phyloP scores from a whole-genome alignment of 2,888 invertebrate species.

The Macrophya annulata region DNA sequence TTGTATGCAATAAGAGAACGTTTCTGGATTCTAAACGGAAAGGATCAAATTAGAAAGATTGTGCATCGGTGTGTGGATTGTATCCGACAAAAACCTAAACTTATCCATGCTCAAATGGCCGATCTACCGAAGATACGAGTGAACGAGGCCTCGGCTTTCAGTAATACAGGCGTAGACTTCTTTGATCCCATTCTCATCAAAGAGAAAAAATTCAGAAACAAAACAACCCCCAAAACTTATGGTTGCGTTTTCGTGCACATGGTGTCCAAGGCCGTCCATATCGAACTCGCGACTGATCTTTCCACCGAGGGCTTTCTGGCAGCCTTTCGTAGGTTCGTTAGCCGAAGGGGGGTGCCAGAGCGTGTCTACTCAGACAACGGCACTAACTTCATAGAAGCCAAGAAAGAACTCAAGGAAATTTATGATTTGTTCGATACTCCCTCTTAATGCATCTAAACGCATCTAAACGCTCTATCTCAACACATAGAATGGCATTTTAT shows the following conservation, averaged over 20 bases:
- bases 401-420: constrained; percentile 59
- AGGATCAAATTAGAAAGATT: constrained; percentile 47
- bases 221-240: constrained; percentile 18
- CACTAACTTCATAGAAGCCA: constrained; percentile 61
- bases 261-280: constrained; percentile 22
- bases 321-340: constrained; percentile 58
- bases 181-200: constrained; percentile 44
- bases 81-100: constrained; percentile 62
- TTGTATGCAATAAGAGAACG: constrained; percentile 53
- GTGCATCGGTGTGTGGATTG: constrained; percentile 59
- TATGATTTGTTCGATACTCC: constrained; percentile 54
- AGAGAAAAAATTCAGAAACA: constrained; percentile 48
- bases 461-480: background rate
- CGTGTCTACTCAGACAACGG: constrained; percentile 61
- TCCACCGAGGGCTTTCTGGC: constrained; percentile 44
- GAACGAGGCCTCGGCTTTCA: constrained; percentile 52
- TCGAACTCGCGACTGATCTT: constrained; percentile 3
- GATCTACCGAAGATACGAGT: constrained; percentile 57
- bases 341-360: constrained; percentile 51
- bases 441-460: no score
- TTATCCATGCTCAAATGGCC: constrained; percentile 54
- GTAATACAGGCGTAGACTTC: constrained; percentile 57
- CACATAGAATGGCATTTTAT: constrained; percentile 55
- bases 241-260: constrained; percentile 39
- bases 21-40: constrained; percentile 58